Percentiles rank a stretch among this genome's conserved stretches.
Conservation (phyloP, 30 jellyfish, hydroid and myxozoan genomes). For the Aurelia aurita complex sp. Pacific region DNA sequence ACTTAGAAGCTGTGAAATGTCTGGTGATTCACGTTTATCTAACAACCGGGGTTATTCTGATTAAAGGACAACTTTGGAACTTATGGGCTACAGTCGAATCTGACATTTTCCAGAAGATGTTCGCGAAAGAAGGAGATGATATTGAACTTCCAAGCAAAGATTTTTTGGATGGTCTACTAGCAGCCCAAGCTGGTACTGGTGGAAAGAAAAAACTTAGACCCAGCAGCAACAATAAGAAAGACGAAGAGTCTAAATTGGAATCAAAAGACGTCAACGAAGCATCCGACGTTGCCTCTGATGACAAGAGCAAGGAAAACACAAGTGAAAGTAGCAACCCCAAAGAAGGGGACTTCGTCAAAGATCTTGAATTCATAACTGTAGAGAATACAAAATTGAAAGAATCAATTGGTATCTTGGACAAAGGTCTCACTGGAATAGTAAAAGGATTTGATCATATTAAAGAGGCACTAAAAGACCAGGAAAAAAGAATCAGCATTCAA, state of each 20-base stretch:
- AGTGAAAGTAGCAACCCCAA: slow-evolving; percentile 11
- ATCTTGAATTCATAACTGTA: slow-evolving; percentile 12
- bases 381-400: slow-evolving; percentile 17
- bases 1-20: too few species aligned
- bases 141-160: slow-evolving; percentile 1
- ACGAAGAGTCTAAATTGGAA: not conserved
- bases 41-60: too few species aligned
- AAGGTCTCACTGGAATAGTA: not conserved
- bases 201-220: not conserved
- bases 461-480: slow-evolving; percentile 26
- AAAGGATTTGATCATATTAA: slow-evolving; percentile 1
- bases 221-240: not conserved
- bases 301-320: slow-evolving; percentile 3
- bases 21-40: too few species aligned
- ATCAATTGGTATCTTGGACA: slow-evolving; percentile 12
- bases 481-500: slow-evolving; percentile 11
- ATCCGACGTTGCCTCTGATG: slow-evolving; percentile 4
- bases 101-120: too few species aligned
- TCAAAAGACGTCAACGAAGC: not conserved
- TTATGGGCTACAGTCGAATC: too few species aligned
- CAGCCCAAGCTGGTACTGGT: slow-evolving; percentile 1
- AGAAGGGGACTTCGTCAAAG: slow-evolving; percentile 11
- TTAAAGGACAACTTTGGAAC: too few species aligned
- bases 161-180: not conserved
- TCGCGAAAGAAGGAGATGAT: not conserved